Evolutionary conservation across 2,113 vertebrate species (phyloP).

Genomic region (Hemichromis elongatus): DNA sequence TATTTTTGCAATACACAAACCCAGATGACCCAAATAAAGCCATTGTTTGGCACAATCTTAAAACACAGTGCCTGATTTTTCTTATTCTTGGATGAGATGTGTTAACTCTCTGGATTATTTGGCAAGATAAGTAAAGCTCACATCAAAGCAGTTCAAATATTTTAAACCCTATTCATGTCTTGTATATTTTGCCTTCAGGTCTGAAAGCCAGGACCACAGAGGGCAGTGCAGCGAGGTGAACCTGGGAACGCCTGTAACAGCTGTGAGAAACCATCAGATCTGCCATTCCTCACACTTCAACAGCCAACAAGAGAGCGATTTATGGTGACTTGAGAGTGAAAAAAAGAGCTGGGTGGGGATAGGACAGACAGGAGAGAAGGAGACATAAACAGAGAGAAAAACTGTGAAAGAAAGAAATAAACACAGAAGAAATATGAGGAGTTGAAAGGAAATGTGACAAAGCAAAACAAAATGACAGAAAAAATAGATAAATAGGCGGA

Average conservation of each 20-base stretch:
- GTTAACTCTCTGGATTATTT: not conserved
- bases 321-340: slow-evolving; percentile 34
- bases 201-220: slow-evolving; percentile 37
- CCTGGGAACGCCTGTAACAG: slow-evolving; percentile 50
- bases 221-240: slow-evolving; percentile 49
- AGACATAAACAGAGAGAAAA: slow-evolving; percentile 45
- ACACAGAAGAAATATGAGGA: not conserved
- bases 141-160: slow-evolving; percentile 61
- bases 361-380: not conserved
- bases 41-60: not conserved
- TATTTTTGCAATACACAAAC: not conserved
- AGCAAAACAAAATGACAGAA: not conserved
- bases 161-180: slow-evolving; percentile 38
- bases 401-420: slow-evolving; percentile 36
- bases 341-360: not conserved
- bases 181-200: slow-evolving; percentile 62
- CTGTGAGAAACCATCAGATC: slow-evolving; percentile 65
- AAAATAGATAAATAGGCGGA: slow-evolving; percentile 32
- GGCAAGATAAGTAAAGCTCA: slow-evolving; percentile 17
- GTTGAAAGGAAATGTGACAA: slow-evolving; percentile 20
- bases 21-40: not conserved
- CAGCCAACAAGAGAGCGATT: slow-evolving; percentile 66
- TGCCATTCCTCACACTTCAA: slow-evolving; percentile 71
- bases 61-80: not conserved
- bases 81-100: not conserved